Percentiles rank a stretch among this genome's conserved stretches.
These are phyloP conservation scores for Brachionichthys hirsutus DNA, from an alignment of 2,113 vertebrate species.

Conservation along the genomic window DNA sequence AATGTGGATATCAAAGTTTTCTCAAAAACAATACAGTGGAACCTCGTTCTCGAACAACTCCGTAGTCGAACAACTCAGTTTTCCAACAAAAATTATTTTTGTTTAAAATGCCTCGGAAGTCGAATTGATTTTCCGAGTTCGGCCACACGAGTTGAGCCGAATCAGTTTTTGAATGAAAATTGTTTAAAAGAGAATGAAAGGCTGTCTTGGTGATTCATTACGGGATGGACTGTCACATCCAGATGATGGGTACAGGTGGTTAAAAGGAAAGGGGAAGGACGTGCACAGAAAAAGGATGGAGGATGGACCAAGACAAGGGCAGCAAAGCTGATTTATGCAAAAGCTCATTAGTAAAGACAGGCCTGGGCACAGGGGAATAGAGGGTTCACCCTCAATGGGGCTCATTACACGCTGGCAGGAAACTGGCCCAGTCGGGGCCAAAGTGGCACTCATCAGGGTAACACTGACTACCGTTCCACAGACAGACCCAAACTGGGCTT, in stretches of 20 bases:
- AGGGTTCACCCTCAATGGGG: conserved; percentile 67
- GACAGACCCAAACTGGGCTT: conserved; percentile 46
- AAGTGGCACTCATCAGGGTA: conserved; percentile 67
- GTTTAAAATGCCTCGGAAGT: too few species aligned
- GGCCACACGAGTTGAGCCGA: too few species aligned
- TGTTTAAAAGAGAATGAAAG: conserved; percentile 49
- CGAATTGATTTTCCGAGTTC: too few species aligned
- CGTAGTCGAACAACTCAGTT: too few species aligned
- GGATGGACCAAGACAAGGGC: conserved; percentile 30
- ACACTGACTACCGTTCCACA: conserved; percentile 63
- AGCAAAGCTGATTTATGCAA: conserved; percentile 72
- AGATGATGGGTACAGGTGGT: conserved; percentile 40
- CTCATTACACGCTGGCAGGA: conserved; percentile 75
- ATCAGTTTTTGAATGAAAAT: too few species aligned
- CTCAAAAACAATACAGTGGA: conserved; percentile 76
- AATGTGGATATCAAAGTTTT: conserved; percentile 41
- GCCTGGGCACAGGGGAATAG: conserved; percentile 61
- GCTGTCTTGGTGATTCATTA: conserved; percentile 72
- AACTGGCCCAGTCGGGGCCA: conserved; percentile 64
- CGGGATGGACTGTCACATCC: conserved; percentile 51
- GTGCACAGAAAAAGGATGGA: conserved; percentile 35
- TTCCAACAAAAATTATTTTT: too few species aligned
- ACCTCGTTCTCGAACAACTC: too few species aligned
- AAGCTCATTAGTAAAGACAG: conserved; percentile 76
- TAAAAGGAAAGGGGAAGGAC: conserved; percentile 8